phyloP scores from a whole-genome alignment of 2,797 vertebrate genomes.

The Eulemur mongoz region DNA sequence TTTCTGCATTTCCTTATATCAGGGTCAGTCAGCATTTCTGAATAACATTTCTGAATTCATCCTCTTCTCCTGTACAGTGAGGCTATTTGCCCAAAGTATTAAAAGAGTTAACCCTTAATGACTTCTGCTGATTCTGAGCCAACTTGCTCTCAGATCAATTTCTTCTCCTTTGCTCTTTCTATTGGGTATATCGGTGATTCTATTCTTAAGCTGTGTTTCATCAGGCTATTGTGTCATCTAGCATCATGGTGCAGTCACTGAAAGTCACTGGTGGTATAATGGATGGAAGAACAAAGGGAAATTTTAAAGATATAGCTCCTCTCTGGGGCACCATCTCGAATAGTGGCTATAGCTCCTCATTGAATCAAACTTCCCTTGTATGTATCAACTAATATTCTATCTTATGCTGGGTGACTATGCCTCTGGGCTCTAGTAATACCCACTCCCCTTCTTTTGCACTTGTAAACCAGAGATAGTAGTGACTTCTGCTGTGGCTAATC shows the following conservation, averaged over 20 bases:
- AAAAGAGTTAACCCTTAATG: neutral
- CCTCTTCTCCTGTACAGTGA: neutral
- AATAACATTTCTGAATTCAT: neutral
- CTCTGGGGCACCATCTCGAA: neutral
- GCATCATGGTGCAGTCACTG: neutral
- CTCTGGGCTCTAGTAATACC: neutral
- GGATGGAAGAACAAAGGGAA: neutral
- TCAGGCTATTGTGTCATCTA: neutral
- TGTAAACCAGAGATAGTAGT: neutral
- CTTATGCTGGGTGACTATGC: neutral
- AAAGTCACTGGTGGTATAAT: neutral
- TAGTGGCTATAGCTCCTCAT: neutral
- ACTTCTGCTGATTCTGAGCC: neutral
- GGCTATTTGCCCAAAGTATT: neutral
- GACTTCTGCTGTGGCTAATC: neutral
- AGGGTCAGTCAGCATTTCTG: neutral
- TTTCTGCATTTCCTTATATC: neutral
- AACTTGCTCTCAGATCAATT: neutral
- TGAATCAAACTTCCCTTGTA: neutral
- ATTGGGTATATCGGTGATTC: accelerated
- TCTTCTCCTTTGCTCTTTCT: neutral
- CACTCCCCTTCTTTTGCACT: neutral
- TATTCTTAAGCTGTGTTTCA: neutral
- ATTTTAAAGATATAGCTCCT: neutral
- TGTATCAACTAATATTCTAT: neutral